phyloP scores from a whole-genome alignment of 2,797 vertebrate species.

The Anas bernieri region DNA sequence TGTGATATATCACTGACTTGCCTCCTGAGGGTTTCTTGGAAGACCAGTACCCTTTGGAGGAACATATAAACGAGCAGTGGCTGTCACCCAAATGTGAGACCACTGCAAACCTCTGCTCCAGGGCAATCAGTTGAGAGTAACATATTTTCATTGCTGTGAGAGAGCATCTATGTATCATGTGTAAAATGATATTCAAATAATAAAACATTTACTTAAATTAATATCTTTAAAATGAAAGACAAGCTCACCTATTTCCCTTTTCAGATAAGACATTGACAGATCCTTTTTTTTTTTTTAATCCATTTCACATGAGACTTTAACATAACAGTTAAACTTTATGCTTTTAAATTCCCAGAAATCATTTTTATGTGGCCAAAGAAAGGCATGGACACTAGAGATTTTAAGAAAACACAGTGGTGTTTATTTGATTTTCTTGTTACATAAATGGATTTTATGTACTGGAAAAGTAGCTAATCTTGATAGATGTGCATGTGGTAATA shows the following conservation, averaged over 20 bases:
- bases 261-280: conserved; percentile 31
- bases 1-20: background rate
- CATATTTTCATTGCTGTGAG: background rate
- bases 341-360: conserved; percentile 72
- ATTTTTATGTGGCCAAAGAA: conserved; percentile 77
- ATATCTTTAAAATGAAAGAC: background rate
- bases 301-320: conserved; percentile 55
- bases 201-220: conserved; percentile 37
- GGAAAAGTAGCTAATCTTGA: conserved; percentile 84
- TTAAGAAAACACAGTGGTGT: conserved; percentile 75
- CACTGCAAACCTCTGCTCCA: background rate
- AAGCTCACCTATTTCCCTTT: conserved; percentile 29
- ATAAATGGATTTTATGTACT: conserved; percentile 84
- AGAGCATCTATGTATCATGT: background rate
- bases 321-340: conserved; percentile 42
- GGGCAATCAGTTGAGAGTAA: background rate
- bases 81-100: background rate
- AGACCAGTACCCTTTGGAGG: background rate
- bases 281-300: conserved; percentile 30
- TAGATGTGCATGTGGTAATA: conserved; percentile 79
- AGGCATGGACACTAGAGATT: conserved; percentile 69
- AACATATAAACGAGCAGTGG: background rate
- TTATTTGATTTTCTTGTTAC: conserved; percentile 84
- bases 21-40: background rate
- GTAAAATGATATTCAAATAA: conserved; percentile 57